Percentiles rank a stretch among this genome's conserved stretches.
phyloP scores from a whole-genome alignment of 2,113 vertebrate species.

The Lipophrys pholis region DNA sequence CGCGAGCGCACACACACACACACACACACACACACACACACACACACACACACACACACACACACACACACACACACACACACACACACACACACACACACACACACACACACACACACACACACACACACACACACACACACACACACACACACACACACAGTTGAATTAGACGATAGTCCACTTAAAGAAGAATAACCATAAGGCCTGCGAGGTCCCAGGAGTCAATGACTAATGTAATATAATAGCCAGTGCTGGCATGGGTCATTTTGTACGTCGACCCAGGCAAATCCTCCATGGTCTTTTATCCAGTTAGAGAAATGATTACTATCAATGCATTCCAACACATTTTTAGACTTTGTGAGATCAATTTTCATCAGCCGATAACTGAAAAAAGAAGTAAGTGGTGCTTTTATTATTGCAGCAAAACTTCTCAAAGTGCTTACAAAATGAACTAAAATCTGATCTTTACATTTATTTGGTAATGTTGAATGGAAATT shows the following conservation, averaged over 20 bases:
- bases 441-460: too few species aligned
- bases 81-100: too few species aligned
- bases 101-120: too few species aligned
- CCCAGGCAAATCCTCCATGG: slow-evolving; percentile 62
- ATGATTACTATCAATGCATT: slow-evolving; percentile 56
- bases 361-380: slow-evolving; percentile 27
- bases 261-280: slow-evolving; percentile 73
- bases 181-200: slow-evolving; percentile 62
- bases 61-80: too few species aligned
- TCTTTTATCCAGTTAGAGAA: slow-evolving; percentile 59
- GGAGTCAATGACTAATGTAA: slow-evolving; percentile 74
- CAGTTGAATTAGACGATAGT: slow-evolving; percentile 55
- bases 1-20: too few species aligned
- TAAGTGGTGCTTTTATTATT: too few species aligned
- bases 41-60: too few species aligned
- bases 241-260: slow-evolving; percentile 72
- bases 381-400: not conserved
- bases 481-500: not conserved
- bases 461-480: not conserved
- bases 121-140: slow-evolving; percentile 1
- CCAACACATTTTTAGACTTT: slow-evolving; percentile 37
- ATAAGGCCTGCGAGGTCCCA: slow-evolving; percentile 49
- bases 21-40: too few species aligned
- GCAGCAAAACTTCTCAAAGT: too few species aligned
- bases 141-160: slow-evolving; percentile 28